Base-by-base conservation (phyloP, 2,797 vertebrate genomes). In the Protosalanx chinensis region DNA sequence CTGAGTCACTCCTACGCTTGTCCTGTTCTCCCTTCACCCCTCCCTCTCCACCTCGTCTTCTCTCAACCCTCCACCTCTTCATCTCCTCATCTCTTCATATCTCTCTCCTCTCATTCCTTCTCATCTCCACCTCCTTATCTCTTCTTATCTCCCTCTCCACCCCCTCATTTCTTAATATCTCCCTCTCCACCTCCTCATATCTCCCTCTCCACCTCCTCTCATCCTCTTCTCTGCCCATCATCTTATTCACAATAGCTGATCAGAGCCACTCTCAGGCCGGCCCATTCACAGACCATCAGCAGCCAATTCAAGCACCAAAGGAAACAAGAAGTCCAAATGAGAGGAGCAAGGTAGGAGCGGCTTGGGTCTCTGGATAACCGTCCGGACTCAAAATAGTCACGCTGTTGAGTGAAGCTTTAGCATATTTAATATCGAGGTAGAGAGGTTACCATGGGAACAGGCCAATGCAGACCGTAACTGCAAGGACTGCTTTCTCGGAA, bases 1-100 rank as follows among this genome's bases (percentile, higher is more conserved):
- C 73, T 79, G 78, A 81, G 68, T 82, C 76, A 79, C 63, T 27
- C 41, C 49, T 65, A 53, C 53, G 62, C 75, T 67, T 57, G 46
- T 53, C 51, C 51, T n/a, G 15, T n/a, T 49, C 5, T 49, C 51
- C 18, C 49, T 3, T 7, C 51, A 15, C 51, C 8, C 4, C 46
- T 10, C 4, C 46, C 15, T 46, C 41, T 27, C 33, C 33, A 4
- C 33, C 41, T 35, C 37, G 10, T 70, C 46, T 32, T n/a, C 73
- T 29, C 61, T 61, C 23, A 27, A 27, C 23, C 23, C n/a, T 46
- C 63, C 8, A 20, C 10, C n/a, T 1, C 35, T 13, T 64, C 33
- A 1, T 27, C 23, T 27, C 20, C 13, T 63, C 61, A 8, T 35
- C 29, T 8, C 33, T n/a, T 35, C 33, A 35, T 6, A 35, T 35